Conservation (phyloP, 1,140 invertebrate species). For the Agraylea sexmaculata region DNA sequence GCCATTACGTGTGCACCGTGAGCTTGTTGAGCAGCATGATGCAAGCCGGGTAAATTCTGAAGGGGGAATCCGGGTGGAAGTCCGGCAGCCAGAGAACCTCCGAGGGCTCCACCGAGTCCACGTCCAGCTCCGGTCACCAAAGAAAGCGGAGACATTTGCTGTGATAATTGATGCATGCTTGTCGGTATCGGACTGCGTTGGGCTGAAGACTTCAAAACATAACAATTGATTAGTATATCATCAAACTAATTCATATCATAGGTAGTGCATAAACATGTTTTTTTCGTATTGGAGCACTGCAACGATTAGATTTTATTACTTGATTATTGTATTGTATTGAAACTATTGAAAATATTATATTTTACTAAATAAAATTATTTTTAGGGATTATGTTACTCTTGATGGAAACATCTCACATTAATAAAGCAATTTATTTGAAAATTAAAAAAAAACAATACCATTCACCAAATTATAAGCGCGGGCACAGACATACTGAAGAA, state of each 20-base stretch:
- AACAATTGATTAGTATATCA: conserved; percentile 5
- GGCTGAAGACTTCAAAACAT: conserved; percentile 34
- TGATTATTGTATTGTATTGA: too few relatives aligned
- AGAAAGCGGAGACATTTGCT: conserved; percentile 65
- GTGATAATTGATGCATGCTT: conserved; percentile 55
- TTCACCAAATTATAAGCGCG: too few relatives aligned
- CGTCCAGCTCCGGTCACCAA: conserved; percentile 47
- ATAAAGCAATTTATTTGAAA: too few relatives aligned
- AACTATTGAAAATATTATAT: too few relatives aligned
- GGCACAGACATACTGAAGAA: too few relatives aligned
- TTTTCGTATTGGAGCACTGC: too few relatives aligned
- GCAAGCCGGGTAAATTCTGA: conserved; percentile 44
- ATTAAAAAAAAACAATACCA: too few relatives aligned
- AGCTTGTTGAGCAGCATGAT: conserved; percentile 39
- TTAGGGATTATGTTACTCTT: too few relatives aligned
- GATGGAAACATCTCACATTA: too few relatives aligned
- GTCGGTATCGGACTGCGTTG: conserved; percentile 46
- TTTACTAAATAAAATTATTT: too few relatives aligned
- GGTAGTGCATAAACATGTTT: too few relatives aligned
- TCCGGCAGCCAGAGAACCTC: conserved; percentile 36
- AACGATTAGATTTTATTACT: too few relatives aligned
- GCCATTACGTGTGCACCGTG: conserved; percentile 43
- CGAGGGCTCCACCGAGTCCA: conserved; percentile 26
- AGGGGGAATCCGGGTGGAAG: conserved; percentile 35
- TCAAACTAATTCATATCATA: neutral